Percentiles rank a stretch among this genome's conserved stretches.
phyloP scores from a whole-genome alignment of 2,797 vertebrate genomes.

The Acanthopagrus latus region DNA sequence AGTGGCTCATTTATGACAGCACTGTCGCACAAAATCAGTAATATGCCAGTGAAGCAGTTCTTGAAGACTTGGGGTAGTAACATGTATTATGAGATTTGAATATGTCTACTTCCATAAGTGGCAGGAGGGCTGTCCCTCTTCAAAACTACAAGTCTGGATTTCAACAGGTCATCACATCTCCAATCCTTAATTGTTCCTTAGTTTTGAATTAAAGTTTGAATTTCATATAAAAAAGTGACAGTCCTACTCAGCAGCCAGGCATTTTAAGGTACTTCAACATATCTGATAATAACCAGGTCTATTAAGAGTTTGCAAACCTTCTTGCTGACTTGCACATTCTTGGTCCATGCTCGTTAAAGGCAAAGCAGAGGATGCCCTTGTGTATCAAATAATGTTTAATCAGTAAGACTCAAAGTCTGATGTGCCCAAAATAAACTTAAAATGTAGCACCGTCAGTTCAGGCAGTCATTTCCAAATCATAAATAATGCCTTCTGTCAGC shows the following conservation, averaged over 20 bases:
- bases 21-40: constrained; percentile 10
- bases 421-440: neutral
- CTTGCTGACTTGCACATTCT: constrained; percentile 2
- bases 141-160: neutral
- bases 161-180: neutral
- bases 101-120: neutral
- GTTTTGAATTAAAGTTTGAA: rapidly evolving
- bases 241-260: neutral
- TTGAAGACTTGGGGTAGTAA: neutral
- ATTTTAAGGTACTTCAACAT: constrained; percentile 6
- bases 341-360: neutral
- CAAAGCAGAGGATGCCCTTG: constrained; percentile 3
- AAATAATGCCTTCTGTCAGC: neutral
- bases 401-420: constrained; percentile 2
- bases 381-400: constrained; percentile 16
- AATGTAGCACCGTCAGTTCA: neutral
- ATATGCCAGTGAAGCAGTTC: constrained; percentile 5
- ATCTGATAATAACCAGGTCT: constrained; percentile 4
- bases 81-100: neutral
- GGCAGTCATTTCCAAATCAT: constrained; percentile 9
- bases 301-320: neutral
- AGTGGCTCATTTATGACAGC: constrained; percentile 6
- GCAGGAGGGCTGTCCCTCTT: neutral
- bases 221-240: neutral
- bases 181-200: neutral